phyloP scores from a whole-genome alignment of 2,113 vertebrate species.

The Mustela nigripes region DNA sequence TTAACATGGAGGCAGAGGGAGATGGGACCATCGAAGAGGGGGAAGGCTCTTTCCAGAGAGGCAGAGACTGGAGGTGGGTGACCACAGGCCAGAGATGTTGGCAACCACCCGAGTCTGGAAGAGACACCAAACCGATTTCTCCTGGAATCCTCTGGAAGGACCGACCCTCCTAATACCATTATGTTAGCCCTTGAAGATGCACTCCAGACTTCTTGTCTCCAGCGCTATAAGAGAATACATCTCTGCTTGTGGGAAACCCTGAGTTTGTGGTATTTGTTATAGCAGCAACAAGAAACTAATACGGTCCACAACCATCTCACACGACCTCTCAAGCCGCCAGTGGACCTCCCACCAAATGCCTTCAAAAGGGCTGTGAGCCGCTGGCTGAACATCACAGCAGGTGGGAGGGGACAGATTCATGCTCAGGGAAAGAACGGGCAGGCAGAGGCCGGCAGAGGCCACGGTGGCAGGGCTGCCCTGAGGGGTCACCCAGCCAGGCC shows the following conservation, averaged over 20 bases:
- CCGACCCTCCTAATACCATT: accelerated
- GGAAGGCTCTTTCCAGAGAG: background rate
- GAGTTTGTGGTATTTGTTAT: background rate
- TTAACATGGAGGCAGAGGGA: background rate
- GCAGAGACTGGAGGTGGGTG: background rate
- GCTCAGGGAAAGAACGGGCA: background rate
- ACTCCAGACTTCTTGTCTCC: background rate
- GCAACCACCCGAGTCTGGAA: background rate
- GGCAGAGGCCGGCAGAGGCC: background rate
- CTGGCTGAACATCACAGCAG: background rate
- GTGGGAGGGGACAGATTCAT: background rate
- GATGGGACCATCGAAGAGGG: background rate
- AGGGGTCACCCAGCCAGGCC: background rate
- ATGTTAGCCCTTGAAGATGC: background rate
- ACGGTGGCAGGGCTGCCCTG: accelerated
- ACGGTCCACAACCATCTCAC: accelerated
- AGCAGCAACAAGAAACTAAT: background rate
- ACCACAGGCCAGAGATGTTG: background rate
- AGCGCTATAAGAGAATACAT: background rate
- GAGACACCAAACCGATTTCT: accelerated
- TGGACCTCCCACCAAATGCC: background rate
- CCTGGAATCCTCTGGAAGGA: no score
- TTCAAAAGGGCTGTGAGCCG: background rate
- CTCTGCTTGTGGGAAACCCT: background rate
- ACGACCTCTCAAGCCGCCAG: accelerated